Evolutionary conservation across 2,113 vertebrate genomes (phyloP), one percentile per base, ranked within the genome.

Genomic region (Corythoichthys haematopterus): DNA sequence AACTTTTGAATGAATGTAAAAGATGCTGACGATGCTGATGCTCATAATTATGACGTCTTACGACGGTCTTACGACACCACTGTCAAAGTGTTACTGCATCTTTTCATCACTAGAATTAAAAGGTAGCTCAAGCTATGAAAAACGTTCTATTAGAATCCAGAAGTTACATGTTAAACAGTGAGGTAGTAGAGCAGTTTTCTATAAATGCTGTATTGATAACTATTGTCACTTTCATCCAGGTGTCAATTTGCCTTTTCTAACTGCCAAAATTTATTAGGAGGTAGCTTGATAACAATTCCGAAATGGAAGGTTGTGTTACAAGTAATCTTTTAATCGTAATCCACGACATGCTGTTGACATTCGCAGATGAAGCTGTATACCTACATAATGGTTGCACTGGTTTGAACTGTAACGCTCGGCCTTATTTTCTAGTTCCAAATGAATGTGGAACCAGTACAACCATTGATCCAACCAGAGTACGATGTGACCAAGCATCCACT

Each of bases 211-310:
- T 47, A 36, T 65, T 64, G n/a, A 71, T 68, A 79, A 53, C 48
- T 33, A 43, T 58, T 56, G 66, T 68, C 55, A 64, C 65, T 66
- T 58, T 43, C 66, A 68, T 51, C 37, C 43, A 70, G 51, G 51
- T 35, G 37, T 67, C 66, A 33, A 74, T 69, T 74, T 75, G 67
- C 70, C 73, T 79, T 77, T 78, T 71, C 53, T 68, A 55, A 70
- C 72, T 61, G 77, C 72, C 80, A 80, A 78, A 83, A 77, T 64
- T 57, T 45, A 66, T 64, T 47, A 68, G 36, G 12, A 59, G 52
- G 33, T 69, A 65, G 47, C 67, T 61, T 48, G 63, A 69, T 45
- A 64, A 69, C 64, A 56, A 70, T 59, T 65, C 46, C 38, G 35
- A 56, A 52, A 46, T 61, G 4, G 55, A 56, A 43, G n/a, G 57